Evolutionary conservation across 2,888 invertebrate genomes (phyloP).

Genomic region (Noctua comes): DNA sequence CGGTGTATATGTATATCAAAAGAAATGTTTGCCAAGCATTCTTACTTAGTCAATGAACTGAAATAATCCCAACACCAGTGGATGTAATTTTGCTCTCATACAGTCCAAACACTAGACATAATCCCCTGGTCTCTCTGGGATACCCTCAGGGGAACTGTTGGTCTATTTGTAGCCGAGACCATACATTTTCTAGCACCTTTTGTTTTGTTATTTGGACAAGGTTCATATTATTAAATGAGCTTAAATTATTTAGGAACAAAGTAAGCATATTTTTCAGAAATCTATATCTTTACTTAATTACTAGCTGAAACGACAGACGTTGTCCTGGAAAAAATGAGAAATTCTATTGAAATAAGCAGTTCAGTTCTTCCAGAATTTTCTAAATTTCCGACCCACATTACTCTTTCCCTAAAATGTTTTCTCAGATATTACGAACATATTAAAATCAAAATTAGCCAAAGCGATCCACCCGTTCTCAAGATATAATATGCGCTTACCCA

Average conservation of each 20-base stretch:
- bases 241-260: not conserved
- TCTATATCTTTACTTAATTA: not conserved
- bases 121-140: not conserved
- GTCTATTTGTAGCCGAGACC: slow-evolving; percentile 8
- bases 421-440: not conserved
- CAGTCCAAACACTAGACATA: not conserved
- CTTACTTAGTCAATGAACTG: not conserved
- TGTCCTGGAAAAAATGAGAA: not conserved
- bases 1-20: not conserved
- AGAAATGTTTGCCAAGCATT: not conserved
- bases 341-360: no score
- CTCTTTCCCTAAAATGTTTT: not conserved
- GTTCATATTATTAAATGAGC: not conserved
- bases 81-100: not conserved
- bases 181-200: slow-evolving; percentile 12
- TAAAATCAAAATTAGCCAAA: not conserved
- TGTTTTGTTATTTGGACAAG: not conserved
- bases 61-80: not conserved
- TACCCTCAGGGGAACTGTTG: not conserved
- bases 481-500: not conserved
- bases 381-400: not conserved
- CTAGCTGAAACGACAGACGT: not conserved
- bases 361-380: not conserved
- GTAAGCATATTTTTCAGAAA: not conserved
- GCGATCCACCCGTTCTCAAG: not conserved